phyloP scores from a whole-genome alignment of 2,797 vertebrate species.

The Sylvia borin region DNA sequence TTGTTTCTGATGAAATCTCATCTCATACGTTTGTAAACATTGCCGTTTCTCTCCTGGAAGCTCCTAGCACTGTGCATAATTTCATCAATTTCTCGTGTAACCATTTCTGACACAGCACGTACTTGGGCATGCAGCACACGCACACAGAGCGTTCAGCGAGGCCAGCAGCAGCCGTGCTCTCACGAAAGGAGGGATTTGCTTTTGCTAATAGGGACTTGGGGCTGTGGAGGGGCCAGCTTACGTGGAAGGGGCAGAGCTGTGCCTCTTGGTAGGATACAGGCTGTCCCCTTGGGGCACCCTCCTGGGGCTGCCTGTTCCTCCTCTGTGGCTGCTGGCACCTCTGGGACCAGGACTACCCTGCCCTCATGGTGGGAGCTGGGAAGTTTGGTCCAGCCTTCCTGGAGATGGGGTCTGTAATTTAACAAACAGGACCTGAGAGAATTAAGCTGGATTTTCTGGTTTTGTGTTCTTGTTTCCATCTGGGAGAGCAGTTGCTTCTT shows the following conservation, averaged over 20 bases:
- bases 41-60: constrained; percentile 12
- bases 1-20: constrained; percentile 13
- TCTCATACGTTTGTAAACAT: neutral
- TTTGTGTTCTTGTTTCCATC: neutral
- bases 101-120: neutral
- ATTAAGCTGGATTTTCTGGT: neutral
- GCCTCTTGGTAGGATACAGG: neutral
- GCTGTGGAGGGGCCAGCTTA: neutral
- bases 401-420: neutral
- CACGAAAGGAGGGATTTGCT: neutral
- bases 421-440: neutral
- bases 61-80: neutral
- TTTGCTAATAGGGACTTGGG: neutral
- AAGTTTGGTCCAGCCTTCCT: neutral
- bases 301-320: neutral
- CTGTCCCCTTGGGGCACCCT: neutral
- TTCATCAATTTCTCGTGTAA: neutral
- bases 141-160: accelerated
- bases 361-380: accelerated
- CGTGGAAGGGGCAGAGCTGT: neutral
- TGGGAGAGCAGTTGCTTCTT: neutral
- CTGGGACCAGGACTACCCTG: neutral
- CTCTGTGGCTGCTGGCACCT: neutral
- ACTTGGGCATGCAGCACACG: neutral
- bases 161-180: neutral